Evolutionary conservation across 2,797 vertebrate genomes (phyloP), one percentile per base, ranked within the genome.

Genomic region (Melanogrammus aeglefinus): DNA sequence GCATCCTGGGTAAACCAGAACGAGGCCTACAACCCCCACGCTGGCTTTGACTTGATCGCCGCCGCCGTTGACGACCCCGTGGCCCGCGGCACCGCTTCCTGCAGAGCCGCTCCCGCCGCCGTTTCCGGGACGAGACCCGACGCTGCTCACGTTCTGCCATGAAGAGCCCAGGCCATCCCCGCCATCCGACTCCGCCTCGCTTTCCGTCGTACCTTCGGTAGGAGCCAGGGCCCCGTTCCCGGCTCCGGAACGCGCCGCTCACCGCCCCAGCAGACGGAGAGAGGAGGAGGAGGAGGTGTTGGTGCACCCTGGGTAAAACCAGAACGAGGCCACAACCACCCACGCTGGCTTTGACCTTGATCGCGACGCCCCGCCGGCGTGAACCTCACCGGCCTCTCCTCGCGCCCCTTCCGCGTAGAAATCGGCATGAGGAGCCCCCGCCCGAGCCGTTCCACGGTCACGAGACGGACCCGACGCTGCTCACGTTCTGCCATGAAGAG

Each of bases 401-500:
- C n/a, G n/a, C n/a, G n/a, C n/a, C n/a, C n/a, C n/a, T n/a, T n/a
- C n/a, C n/a, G n/a, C n/a, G n/a, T n/a, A n/a, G n/a, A n/a, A n/a
- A n/a, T n/a, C n/a, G n/a, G n/a, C n/a, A n/a, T n/a, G n/a, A n/a
- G n/a, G n/a, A n/a, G 57, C 77, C 51, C 76, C 57, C 1, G 57
- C 77, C 57, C n/a, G n/a, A n/a, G 77, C 57, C 2, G 79, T 83
- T 80, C 74, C 47, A n/a, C n/a, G n/a, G n/a, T n/a, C n/a, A n/a
- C 77, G 76, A 0, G 47, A 27, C 57, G 72, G 82, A 78, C 35
- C 82, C 77, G 36, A 93, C 93, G 85, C 86, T 87, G 77, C 83
- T 88, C 85, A 93, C 75, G 27, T 89, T 92, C 81, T 92, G 93
- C 95, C 95, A 96, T 0, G 92, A 94, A 2, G 94, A 95, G 2